phyloP scores from a whole-genome alignment of 2,888 invertebrate species.

The Aphodius granarius region DNA sequence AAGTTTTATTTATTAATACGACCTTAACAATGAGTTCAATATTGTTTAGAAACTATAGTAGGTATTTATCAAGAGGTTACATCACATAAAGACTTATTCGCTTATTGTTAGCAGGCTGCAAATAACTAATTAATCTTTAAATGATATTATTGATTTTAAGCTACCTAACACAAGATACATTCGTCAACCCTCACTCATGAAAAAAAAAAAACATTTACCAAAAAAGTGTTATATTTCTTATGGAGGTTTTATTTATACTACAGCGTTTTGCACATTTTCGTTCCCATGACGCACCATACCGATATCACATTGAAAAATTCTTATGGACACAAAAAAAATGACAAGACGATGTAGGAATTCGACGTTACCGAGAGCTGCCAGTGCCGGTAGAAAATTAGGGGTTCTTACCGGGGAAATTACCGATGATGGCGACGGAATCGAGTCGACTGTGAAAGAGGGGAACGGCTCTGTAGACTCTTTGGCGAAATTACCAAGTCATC shows the following conservation, averaged over 20 bases:
- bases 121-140: too few relatives aligned
- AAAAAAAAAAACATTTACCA: too few relatives aligned
- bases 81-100: too few relatives aligned
- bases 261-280: background rate
- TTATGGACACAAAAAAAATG: background rate
- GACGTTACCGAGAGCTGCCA: background rate
- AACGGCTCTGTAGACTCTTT: conserved; percentile 31
- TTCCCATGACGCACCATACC: background rate
- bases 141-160: too few relatives aligned
- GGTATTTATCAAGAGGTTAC: too few relatives aligned
- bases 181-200: too few relatives aligned
- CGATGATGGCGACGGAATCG: background rate
- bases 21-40: too few relatives aligned
- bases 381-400: conserved; percentile 11
- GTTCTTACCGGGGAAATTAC: conserved; percentile 4
- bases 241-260: background rate
- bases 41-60: too few relatives aligned
- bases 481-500: conserved; percentile 39
- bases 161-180: too few relatives aligned
- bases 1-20: too few relatives aligned
- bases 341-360: background rate
- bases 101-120: too few relatives aligned
- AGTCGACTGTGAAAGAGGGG: conserved; percentile 28
- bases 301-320: background rate
- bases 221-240: background rate